Percentiles rank a stretch among this genome's conserved stretches.
phyloP scores from a whole-genome alignment of 2,113 vertebrate genomes.

The Balaeniceps rex region DNA sequence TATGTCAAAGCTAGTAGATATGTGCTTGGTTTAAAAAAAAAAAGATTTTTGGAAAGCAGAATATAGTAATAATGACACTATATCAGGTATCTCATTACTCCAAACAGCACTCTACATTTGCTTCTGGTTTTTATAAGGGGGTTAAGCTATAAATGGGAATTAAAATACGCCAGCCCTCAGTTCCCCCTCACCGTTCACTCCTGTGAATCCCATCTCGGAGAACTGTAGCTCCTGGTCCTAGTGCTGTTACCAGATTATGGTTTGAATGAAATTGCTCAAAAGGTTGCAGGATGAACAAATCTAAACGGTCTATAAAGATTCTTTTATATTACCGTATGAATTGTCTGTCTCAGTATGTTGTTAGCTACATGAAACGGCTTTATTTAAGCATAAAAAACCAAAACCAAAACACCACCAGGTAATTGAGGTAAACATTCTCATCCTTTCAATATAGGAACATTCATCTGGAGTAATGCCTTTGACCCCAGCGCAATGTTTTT shows the following conservation, averaged over 20 bases:
- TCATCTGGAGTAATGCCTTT: not conserved
- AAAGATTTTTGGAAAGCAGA: not conserved
- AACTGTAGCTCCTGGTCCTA: not conserved
- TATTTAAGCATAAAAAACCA: not conserved
- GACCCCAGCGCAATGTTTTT: not conserved
- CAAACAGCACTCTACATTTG: not conserved
- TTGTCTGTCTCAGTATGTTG: not conserved
- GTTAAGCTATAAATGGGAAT: not conserved
- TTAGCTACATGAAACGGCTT: not conserved
- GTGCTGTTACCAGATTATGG: not conserved
- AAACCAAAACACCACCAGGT: too few species aligned
- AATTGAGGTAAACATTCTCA: not conserved
- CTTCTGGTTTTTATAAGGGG: not conserved
- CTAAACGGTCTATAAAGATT: not conserved
- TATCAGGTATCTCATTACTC: not conserved
- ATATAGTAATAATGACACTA: not conserved
- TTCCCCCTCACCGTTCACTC: not conserved
- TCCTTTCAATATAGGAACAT: not conserved
- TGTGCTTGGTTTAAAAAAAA: not conserved
- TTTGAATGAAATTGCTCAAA: not conserved
- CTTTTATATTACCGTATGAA: not conserved
- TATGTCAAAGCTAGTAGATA: not conserved
- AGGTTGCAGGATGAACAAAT: not conserved
- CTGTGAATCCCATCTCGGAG: fast-evolving
- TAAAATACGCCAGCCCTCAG: not conserved